Evolutionary conservation across 1,140 invertebrate species (phyloP), one percentile per base, ranked within the genome.

Genomic region (Dinothrombium tinctorium): DNA sequence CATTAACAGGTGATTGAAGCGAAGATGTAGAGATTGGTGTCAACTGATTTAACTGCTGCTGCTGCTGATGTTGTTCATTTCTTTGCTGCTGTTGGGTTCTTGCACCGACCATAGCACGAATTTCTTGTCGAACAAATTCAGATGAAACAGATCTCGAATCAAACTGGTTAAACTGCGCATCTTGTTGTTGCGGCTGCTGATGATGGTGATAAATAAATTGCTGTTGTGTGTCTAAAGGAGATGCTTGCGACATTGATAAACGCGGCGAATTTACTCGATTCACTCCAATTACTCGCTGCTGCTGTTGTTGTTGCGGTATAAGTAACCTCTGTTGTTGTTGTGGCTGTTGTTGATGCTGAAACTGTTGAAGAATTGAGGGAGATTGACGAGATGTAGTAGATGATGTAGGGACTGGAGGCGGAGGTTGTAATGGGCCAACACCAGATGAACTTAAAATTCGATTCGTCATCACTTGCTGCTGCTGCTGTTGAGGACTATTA

Each of bases 61-160:
- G 43, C 36, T 46, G 51, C 41, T 32, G 45, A 40, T 49, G 9
- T 26, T 33, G 54, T 44, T 60, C 42, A 29, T 41, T 37, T 23
- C 44, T 50, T 29, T 53, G 48, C 15, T 57, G 58, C 45, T 68
- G 67, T 45, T 72, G 71, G 12, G 74, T 76, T 51, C 81, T 66
- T 23, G 74, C 77, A 47, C 74, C 78, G 42, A 86, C 79, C 43
- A 79, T 72, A 15, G 77, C 78, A 51, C 81, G 66, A 49, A 87
- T 63, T 59, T 84, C 81, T 65, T 86, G 79, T 53, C 79, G 69
- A 44, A 86, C 80, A 59, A 74, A 83, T 57, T 86, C 78, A 7
- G 72, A 72, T 26, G 73, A 72, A 33, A 65, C 59, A 42, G 50
- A 32, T 19, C 28, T 32, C 9, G 28, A 31, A 12, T 42, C 42